A percentile compares a stretch with the other conserved stretches of the same genome.
These are phyloP conservation scores for Trichomalopsis sarcophagae DNA, from an alignment of 1,140 invertebrate species.

Conservation along the genomic window DNA sequence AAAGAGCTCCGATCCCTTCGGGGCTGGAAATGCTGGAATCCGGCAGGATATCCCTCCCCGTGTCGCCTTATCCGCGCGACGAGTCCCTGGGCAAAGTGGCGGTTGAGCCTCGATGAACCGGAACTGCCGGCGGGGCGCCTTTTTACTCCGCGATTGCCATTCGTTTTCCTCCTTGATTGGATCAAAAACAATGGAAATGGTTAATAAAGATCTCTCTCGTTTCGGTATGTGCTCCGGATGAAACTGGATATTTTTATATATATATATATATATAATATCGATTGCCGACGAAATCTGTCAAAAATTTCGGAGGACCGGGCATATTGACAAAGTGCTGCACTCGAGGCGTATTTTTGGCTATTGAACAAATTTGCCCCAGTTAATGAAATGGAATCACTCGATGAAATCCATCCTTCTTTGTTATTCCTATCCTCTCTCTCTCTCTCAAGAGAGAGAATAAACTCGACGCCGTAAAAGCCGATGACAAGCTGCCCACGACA, in stretches of 20 bases:
- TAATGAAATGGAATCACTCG: too few relatives aligned
- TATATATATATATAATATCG: too few relatives aligned
- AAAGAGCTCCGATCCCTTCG: conserved; percentile 51
- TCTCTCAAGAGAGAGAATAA: too few relatives aligned
- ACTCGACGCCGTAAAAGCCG: neutral
- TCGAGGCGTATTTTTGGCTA: neutral
- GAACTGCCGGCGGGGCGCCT: conserved; percentile 60
- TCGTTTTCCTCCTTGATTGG: conserved; percentile 49
- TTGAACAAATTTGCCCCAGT: too few relatives aligned
- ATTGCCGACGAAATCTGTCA: neutral
- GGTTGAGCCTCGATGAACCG: conserved; percentile 65
- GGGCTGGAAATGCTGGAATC: conserved; percentile 56
- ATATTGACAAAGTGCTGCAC: too few relatives aligned
- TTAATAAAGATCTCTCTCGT: too few relatives aligned
- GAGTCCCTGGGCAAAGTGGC: conserved; percentile 59
- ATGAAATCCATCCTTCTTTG: too few relatives aligned
- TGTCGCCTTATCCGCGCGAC: conserved; percentile 63
- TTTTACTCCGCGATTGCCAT: conserved; percentile 51
- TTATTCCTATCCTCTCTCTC: too few relatives aligned
- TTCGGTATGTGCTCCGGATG: too few relatives aligned
- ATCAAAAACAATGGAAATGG: too few relatives aligned
- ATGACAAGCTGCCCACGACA: neutral
- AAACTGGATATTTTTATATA: too few relatives aligned
- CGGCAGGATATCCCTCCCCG: conserved; percentile 58
- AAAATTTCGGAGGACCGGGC: neutral